Conservation (phyloP, 2,113 vertebrate genomes). For the Vicugna pacos region DNA sequence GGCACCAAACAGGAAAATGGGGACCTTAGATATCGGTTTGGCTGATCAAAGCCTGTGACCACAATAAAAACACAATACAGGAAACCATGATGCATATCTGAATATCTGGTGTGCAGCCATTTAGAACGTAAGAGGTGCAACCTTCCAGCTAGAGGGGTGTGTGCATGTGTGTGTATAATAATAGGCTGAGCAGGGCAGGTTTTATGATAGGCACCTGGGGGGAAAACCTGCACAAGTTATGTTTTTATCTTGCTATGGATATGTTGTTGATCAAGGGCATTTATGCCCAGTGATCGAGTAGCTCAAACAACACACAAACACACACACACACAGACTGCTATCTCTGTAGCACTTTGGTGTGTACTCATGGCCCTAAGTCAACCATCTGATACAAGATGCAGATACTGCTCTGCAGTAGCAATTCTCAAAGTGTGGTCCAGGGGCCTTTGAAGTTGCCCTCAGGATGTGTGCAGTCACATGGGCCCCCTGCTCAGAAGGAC, state of each 20-base stretch:
- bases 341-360: not conserved
- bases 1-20: constrained; percentile 60
- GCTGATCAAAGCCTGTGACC: constrained; percentile 71
- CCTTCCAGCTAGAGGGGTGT: not conserved
- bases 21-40: not conserved
- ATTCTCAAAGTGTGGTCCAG: not conserved
- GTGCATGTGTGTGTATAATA: not conserved
- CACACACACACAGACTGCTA: not conserved
- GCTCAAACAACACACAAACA: not conserved
- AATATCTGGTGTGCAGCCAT: constrained; percentile 53
- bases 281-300: not conserved
- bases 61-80: constrained; percentile 76
- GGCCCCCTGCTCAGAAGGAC: not conserved
- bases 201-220: not conserved
- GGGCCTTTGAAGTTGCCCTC: not conserved
- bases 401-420: accelerated
- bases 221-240: not conserved
- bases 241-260: not conserved
- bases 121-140: not conserved
- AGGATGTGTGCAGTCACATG: not conserved
- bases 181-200: not conserved
- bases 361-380: not conserved
- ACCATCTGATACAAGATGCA: not conserved
- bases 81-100: constrained; percentile 51
- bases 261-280: not conserved